A percentile compares a stretch with the other conserved stretches of the same genome.
phyloP scores from a whole-genome alignment of 2,888 invertebrate species.

The Congeria kusceri region DNA sequence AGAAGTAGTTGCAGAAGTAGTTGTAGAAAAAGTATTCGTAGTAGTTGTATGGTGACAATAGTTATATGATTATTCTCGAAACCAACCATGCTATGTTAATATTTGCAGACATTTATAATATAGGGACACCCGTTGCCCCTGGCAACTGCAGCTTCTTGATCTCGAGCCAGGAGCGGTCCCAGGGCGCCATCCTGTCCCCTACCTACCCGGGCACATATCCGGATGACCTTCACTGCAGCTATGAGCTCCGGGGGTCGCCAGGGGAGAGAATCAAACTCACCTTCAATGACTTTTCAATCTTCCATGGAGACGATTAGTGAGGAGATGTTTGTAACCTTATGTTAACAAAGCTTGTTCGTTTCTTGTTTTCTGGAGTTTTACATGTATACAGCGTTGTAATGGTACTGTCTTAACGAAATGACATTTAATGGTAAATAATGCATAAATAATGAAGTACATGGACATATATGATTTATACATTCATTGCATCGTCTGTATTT shows the following conservation, averaged over 20 bases:
- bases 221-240: slow-evolving; percentile 94
- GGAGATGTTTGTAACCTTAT: slow-evolving; percentile 82
- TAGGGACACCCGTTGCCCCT: slow-evolving; percentile 94
- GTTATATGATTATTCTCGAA: neutral
- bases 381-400: no score
- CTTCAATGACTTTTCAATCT: slow-evolving; percentile 99
- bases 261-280: slow-evolving; percentile 97
- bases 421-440: no score
- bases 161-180: slow-evolving; percentile 90
- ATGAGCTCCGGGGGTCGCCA: slow-evolving; percentile 94
- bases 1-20: neutral
- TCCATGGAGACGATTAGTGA: slow-evolving; percentile 99
- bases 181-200: slow-evolving; percentile 96
- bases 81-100: slow-evolving; percentile 71
- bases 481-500: slow-evolving; percentile 73
- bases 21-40: neutral
- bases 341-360: no score
- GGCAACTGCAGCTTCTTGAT: slow-evolving; percentile 94
- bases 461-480: no score
- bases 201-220: slow-evolving; percentile 99
- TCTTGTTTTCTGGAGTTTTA: no score
- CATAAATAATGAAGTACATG: no score
- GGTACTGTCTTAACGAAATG: no score
- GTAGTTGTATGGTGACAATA: neutral
- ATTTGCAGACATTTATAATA: slow-evolving; percentile 90